Conservation (phyloP, 2,888 invertebrate species). For the Clistopyga incitator region DNA sequence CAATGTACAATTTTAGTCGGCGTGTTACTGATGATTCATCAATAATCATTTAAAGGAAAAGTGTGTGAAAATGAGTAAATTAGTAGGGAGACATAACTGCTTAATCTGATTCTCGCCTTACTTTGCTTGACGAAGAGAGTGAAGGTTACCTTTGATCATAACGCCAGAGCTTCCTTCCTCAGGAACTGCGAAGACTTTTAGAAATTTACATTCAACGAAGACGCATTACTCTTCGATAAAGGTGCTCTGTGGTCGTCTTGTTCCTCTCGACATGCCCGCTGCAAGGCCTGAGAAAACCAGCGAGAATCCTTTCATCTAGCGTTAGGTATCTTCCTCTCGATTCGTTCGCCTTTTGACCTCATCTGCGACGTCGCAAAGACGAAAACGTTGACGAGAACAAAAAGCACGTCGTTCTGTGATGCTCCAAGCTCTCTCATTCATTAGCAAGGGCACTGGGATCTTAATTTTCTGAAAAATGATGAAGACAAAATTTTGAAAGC, state of each 20-base stretch:
- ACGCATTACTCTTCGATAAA: constrained; percentile 21
- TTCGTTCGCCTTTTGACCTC: constrained; percentile 40
- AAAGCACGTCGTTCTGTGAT: constrained; percentile 23
- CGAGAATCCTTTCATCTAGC: constrained; percentile 41
- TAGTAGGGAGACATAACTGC: background rate
- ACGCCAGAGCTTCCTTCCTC: background rate
- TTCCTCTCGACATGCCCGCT: constrained; percentile 12
- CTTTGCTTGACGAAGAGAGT: background rate
- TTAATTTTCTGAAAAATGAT: constrained; percentile 67
- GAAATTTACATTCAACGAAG: constrained; percentile 26
- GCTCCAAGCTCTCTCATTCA: constrained; percentile 64
- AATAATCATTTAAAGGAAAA: too few relatives aligned
- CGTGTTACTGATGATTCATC: too few relatives aligned
- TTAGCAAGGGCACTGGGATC: constrained; percentile 62
- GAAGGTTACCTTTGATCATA: constrained; percentile 28
- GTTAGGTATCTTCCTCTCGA: constrained; percentile 5
- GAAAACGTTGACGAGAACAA: constrained; percentile 4
- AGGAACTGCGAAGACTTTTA: constrained; percentile 3
- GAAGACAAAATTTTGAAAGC: constrained; percentile 23
- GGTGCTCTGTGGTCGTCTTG: constrained; percentile 1
- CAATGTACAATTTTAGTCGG: too few relatives aligned
- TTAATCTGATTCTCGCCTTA: background rate
- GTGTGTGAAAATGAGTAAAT: too few relatives aligned
- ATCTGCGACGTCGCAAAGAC: constrained; percentile 24
- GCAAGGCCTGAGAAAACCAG: constrained; percentile 4